Conservation (phyloP, 1,140 invertebrate species). For the Zaprionus ornatus region DNA sequence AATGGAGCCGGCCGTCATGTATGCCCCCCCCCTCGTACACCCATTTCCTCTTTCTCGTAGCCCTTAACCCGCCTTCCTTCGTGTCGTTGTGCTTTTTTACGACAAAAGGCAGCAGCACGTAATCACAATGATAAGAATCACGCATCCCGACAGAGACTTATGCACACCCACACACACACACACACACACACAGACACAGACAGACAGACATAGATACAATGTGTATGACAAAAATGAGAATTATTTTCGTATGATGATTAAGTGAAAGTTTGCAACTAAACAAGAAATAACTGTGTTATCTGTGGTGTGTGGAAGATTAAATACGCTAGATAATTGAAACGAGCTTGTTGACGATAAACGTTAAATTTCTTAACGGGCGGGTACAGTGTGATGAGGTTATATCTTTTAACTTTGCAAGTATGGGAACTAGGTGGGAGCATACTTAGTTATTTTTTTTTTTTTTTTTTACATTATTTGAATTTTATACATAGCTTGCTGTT, state of each 20-base stretch:
- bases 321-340: constrained; percentile 13
- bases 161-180: constrained; percentile 25
- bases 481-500: no score
- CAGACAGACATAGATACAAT: background rate
- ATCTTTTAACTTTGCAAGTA: no score
- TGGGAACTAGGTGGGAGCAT: no score
- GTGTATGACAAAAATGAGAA: constrained; percentile 44
- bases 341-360: background rate
- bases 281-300: background rate
- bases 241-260: constrained; percentile 51
- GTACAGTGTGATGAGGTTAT: background rate
- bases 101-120: constrained; percentile 64
- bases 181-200: constrained; percentile 40
- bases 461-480: no score
- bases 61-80: background rate
- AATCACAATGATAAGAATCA: constrained; percentile 79
- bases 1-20: constrained; percentile 53
- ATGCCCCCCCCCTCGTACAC: background rate
- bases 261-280: constrained; percentile 38
- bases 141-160: constrained; percentile 53
- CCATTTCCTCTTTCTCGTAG: background rate
- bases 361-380: background rate
- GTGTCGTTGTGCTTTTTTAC: constrained; percentile 51
- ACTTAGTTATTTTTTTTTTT: no score
- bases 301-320: background rate